Evolutionary conservation across 2,797 vertebrate genomes (phyloP), one percentile per base, ranked within the genome.

Genomic region (Argentina silus): DNA sequence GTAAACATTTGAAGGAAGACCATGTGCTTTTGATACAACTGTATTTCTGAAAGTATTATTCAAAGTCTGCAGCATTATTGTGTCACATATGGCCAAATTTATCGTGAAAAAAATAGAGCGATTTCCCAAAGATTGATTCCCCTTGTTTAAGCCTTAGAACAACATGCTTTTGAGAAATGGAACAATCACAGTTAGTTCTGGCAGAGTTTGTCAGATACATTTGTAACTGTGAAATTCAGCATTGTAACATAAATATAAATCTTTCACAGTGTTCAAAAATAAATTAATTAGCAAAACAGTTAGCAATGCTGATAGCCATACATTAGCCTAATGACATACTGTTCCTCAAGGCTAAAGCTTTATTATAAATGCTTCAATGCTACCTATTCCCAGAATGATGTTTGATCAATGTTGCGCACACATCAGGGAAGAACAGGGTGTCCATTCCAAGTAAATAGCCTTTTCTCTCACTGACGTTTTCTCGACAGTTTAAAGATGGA

Each of bases 51-150:
- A 47, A 43, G 23, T 57, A 19, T 21, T 50, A 51, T 57, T 23
- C 3, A 62, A 27, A 57, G 19, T 69, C 55, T 69, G 67, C 19
- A 36, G 42, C 27, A 6, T 42, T 43, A 57, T 42, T 64, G 50
- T 67, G 65, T 59, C 65, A 43, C 70, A 57, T 14, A n/a, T 43
- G 67, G 67, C 43, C 56, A 61, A 21, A 53, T 51, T 56, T 60
- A 17, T 67, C 59, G 44, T 60, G 53, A 47, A 67, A 69, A 68
- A 76, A 75, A 68, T 71, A 67, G 55, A 71, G 78, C 73, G 21
- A 57, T 62, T 76, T 83, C 75, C 80, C 83, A 85, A 84, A 87
- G 86, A 84, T 69, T 65, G 61, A 75, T 70, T 67, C 67, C 71
- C 62, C 48, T 65, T 47, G 55, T 76, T 73, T 48, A 63, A 75